phyloP scores from a whole-genome alignment of 1,140 invertebrate genomes.

The Acyrthosiphon pisum region DNA sequence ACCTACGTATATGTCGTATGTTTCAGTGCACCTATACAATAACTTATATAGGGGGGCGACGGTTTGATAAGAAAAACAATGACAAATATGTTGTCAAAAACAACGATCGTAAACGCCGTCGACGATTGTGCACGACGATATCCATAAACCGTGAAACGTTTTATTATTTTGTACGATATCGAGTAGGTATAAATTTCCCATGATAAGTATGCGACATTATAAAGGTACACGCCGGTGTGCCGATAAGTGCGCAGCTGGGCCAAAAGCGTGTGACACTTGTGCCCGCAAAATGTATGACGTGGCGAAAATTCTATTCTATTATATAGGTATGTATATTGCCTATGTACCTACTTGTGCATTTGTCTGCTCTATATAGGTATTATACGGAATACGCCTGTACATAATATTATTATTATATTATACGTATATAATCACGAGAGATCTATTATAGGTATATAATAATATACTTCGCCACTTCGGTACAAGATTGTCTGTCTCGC shows the following conservation, averaged over 20 bases:
- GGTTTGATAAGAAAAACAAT: not conserved
- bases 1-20: too few species aligned
- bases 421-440: too few species aligned
- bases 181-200: not conserved
- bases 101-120: slow-evolving; percentile 19
- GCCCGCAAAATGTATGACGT: not conserved
- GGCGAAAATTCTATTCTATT: not conserved
- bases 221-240: not conserved
- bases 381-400: not conserved
- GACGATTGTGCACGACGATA: slow-evolving; percentile 17
- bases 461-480: too few species aligned
- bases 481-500: too few species aligned
- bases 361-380: not conserved
- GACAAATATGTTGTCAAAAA: slow-evolving; percentile 15
- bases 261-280: not conserved
- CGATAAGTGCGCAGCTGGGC: not conserved
- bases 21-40: not conserved
- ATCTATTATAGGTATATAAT: too few species aligned
- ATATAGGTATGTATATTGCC: not conserved
- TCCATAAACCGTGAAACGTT: slow-evolving; percentile 44
- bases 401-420: too few species aligned
- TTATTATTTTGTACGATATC: not conserved
- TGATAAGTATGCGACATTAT: not conserved
- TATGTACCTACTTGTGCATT: not conserved
- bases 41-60: not conserved